phyloP scores from a whole-genome alignment of 2,113 vertebrate species.

The Zosterops lateralis region DNA sequence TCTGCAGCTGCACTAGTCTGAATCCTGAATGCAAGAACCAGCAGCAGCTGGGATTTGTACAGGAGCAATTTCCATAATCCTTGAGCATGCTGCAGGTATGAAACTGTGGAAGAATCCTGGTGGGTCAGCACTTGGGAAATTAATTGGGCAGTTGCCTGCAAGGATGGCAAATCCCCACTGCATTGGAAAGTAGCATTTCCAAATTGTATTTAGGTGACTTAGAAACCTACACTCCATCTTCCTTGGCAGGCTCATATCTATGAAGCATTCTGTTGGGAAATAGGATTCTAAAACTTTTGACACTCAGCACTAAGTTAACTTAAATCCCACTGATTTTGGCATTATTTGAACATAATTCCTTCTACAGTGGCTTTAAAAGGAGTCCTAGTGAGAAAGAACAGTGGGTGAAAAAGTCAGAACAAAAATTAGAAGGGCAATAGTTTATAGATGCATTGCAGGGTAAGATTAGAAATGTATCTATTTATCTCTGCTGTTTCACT shows the following conservation, averaged over 20 bases:
- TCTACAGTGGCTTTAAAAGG: background rate
- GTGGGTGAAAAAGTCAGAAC: background rate
- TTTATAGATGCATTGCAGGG: background rate
- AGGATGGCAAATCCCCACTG: background rate
- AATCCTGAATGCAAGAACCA: background rate
- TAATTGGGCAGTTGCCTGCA: background rate
- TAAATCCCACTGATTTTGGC: background rate
- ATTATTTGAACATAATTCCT: background rate
- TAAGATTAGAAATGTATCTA: conserved; percentile 24
- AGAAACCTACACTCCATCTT: background rate
- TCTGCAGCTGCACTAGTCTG: background rate
- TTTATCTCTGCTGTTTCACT: conserved; percentile 20
- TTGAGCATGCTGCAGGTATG: background rate
- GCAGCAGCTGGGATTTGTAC: background rate
- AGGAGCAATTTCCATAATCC: background rate
- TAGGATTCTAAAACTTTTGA: background rate
- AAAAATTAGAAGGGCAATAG: background rate
- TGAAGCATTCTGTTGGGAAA: background rate
- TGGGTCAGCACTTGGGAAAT: background rate
- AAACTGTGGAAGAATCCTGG: background rate
- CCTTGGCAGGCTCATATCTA: background rate
- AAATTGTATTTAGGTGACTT: background rate
- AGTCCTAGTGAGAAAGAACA: background rate
- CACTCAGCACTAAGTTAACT: background rate
- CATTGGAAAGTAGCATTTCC: background rate